These are phyloP conservation scores for Muscicapa striata DNA, from an alignment of 2,797 vertebrate genomes.

Conservation along the genomic window DNA sequence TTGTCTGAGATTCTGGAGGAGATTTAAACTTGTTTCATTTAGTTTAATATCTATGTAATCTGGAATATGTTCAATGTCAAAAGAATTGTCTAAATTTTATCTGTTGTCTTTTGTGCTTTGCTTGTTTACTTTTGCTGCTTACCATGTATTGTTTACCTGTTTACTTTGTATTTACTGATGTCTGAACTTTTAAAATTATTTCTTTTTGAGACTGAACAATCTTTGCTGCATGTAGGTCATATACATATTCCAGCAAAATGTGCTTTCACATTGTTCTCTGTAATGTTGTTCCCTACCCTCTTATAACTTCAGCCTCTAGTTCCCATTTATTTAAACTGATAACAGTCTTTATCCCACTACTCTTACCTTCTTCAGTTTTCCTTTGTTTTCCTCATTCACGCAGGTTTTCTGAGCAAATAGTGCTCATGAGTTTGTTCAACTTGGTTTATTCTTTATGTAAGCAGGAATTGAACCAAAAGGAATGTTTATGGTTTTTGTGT, in stretches of 20 bases:
- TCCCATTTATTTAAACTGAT: background rate
- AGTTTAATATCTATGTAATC: background rate
- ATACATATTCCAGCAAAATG: background rate
- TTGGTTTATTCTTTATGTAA: background rate
- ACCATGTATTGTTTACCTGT: background rate
- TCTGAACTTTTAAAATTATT: background rate
- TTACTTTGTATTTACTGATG: background rate
- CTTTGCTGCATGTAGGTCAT: background rate
- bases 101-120: background rate
- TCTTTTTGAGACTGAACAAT: background rate
- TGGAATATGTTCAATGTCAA: background rate
- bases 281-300: background rate
- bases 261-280: background rate
- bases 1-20: background rate
- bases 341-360: background rate
- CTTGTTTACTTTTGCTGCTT: background rate
- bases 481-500: rapidly evolving
- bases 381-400: background rate
- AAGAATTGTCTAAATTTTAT: background rate
- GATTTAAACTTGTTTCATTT: background rate
- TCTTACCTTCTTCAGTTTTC: background rate
- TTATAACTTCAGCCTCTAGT: background rate
- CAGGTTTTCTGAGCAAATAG: background rate
- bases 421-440: background rate
- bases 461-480: background rate